phyloP scores from a whole-genome alignment of 37 sponge, comb jelly and placozoan genomes.

The Axinella damicornis region DNA sequence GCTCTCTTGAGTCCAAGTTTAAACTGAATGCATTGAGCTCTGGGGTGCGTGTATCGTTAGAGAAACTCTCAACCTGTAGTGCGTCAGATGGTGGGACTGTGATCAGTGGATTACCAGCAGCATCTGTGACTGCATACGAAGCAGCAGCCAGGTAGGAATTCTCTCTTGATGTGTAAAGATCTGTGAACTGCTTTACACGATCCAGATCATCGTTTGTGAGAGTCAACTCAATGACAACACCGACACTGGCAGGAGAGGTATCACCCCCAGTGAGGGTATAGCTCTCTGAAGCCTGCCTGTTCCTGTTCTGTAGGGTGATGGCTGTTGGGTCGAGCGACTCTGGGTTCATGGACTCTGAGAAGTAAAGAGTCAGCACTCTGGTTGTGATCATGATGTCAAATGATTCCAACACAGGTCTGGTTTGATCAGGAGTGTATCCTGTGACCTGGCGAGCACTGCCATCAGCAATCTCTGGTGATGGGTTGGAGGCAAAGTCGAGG shows the following conservation, averaged over 20 bases:
- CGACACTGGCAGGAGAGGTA: conserved; percentile 55
- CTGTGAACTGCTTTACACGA: conserved; percentile 63
- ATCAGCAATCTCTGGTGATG: conserved; percentile 44
- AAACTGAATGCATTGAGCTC: conserved; percentile 51
- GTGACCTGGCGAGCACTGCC: conserved; percentile 30
- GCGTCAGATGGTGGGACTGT: conserved; percentile 70
- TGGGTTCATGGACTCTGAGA: conserved; percentile 79
- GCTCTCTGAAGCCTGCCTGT: conserved; percentile 42
- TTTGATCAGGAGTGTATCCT: conserved; percentile 49
- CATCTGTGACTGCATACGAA: conserved; percentile 70
- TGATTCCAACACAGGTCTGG: conserved; percentile 64
- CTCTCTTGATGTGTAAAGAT: conserved; percentile 61
- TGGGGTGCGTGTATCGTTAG: conserved; percentile 67
- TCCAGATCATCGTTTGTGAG: conserved; percentile 77
- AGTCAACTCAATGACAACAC: conserved; percentile 53
- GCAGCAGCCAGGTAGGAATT: conserved; percentile 80
- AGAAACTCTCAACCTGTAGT: conserved; percentile 58
- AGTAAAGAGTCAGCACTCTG: conserved; percentile 66
- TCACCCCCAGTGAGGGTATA: conserved; percentile 68
- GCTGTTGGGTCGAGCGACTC: conserved; percentile 63
- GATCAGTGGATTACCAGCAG: conserved; percentile 70
- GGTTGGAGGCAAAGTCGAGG: conserved; percentile 85
- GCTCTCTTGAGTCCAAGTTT: conserved; percentile 55
- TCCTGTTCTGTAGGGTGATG: conserved; percentile 79
- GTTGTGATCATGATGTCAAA: conserved; percentile 83